Evolutionary conservation across 2,888 invertebrate species (phyloP).

Genomic region (Escarpia spicata): DNA sequence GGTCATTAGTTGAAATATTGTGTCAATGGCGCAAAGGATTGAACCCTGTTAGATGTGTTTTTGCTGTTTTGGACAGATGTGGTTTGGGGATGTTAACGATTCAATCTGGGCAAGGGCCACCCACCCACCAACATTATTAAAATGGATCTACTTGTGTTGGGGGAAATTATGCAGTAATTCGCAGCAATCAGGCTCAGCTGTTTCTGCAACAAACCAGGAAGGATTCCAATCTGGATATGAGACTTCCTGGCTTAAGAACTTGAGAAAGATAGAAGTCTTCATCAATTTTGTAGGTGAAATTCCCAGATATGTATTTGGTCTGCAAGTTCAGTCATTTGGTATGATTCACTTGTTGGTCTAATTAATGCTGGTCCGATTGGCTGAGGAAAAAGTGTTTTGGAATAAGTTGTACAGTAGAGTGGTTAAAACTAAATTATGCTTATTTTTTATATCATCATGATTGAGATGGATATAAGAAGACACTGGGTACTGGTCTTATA

Average conservation of each 20-base stretch:
- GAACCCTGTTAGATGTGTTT: too few relatives aligned
- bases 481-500: too few relatives aligned
- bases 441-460: too few relatives aligned
- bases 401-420: background rate
- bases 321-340: background rate
- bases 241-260: background rate
- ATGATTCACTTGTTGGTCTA: background rate
- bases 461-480: too few relatives aligned
- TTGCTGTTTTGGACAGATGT: too few relatives aligned
- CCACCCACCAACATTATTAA: background rate
- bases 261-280: background rate
- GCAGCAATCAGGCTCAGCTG: background rate
- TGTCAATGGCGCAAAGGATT: too few relatives aligned
- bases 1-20: too few relatives aligned
- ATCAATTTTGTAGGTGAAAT: background rate
- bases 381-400: background rate
- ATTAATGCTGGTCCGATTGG: background rate
- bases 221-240: background rate
- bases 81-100: background rate
- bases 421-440: too few relatives aligned
- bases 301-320: background rate
- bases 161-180: background rate
- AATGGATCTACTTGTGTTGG: background rate
- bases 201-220: conserved; percentile 9
- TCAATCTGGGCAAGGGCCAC: background rate